Evolutionary conservation across 1,140 invertebrate species (phyloP), one percentile per base, ranked within the genome.

Genomic region (Globodera rostochiensis): DNA sequence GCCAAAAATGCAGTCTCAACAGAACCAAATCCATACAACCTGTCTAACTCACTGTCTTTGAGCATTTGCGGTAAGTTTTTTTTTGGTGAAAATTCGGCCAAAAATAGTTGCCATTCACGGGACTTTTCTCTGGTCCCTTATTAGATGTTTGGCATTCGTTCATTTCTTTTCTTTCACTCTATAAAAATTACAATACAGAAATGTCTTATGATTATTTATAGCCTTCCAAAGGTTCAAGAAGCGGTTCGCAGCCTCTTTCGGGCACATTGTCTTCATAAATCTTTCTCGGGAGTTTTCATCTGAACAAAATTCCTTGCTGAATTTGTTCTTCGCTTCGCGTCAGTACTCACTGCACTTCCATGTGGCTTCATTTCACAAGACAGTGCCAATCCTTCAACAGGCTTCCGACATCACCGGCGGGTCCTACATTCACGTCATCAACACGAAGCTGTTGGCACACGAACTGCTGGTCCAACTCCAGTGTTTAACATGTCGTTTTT

Each of bases 351-450:
- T 84, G 46, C 70, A 77, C 9, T 77, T 84, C 47, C 70, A 82
- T 74, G 85, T 77, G 19, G 79, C 71, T 11, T 79, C 73, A n/a
- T 73, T 85, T 66, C 83, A 74, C 64, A 66, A 73, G 57, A 71
- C 70, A 53, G 82, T 85, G 57, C 84, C 84, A 47, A 87, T 82
- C 70, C 66, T 85, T 36, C 84, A 87, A 46, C 77, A 84, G 57
- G 85, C 82, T 25, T 79, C 83, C 67, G 83, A 84, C 60, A 84
- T 84, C 13, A 86, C 83, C 45, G 49, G 49, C 11, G 83, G 83
- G 15, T 66, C 71, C 5, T 46, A 84, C 67, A 74, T 84, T 19
- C 19, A 46, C 15, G 11, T 84, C 15, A 78, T 71, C 6, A 74
- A 75, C 36, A 49, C 77, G 15, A 50, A 83, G 70, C 46, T 50